Evolutionary conservation across 2,888 invertebrate species (phyloP).

Genomic region (Scaptomyza flava): DNA sequence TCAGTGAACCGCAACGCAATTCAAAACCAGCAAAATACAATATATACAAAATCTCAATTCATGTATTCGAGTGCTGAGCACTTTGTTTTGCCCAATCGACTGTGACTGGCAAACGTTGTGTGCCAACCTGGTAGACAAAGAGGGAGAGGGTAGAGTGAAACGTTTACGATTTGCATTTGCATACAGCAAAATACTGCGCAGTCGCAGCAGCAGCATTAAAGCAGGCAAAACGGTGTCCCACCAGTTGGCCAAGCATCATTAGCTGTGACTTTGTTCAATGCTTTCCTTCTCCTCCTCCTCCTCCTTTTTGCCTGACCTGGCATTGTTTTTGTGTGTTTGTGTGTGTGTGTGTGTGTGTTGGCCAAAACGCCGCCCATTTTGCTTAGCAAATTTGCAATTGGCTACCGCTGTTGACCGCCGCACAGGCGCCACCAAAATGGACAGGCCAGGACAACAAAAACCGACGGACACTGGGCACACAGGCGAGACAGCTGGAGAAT

Average conservation of each 20-base stretch:
- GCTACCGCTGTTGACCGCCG: constrained; percentile 58
- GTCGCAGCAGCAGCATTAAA: constrained; percentile 26
- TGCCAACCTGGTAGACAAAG: background rate
- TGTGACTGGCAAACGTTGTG: constrained; percentile 50
- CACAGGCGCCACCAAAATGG: constrained; percentile 44
- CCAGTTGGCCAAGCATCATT: constrained; percentile 59
- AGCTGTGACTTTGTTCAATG: constrained; percentile 48
- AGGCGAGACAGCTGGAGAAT: constrained; percentile 26
- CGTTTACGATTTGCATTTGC: constrained; percentile 69
- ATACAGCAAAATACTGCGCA: constrained; percentile 50
- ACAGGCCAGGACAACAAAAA: constrained; percentile 9
- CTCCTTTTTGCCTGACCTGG: constrained; percentile 2
- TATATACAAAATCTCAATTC: constrained; percentile 47
- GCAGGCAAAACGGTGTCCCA: constrained; percentile 11
- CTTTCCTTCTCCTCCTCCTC: background rate
- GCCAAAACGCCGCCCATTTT: constrained; percentile 76
- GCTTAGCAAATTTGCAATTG: constrained; percentile 79
- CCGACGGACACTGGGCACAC: constrained; percentile 17
- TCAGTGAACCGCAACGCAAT: constrained; percentile 55
- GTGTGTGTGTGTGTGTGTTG: constrained; percentile 23
- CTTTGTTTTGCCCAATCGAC: constrained; percentile 72
- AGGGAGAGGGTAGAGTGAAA: background rate
- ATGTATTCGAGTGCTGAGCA: constrained; percentile 53
- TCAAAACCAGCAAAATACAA: constrained; percentile 9
- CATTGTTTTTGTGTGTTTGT: constrained; percentile 19